Conservation (phyloP, 2,888 invertebrate genomes). For the Lacanobia oleracea region DNA sequence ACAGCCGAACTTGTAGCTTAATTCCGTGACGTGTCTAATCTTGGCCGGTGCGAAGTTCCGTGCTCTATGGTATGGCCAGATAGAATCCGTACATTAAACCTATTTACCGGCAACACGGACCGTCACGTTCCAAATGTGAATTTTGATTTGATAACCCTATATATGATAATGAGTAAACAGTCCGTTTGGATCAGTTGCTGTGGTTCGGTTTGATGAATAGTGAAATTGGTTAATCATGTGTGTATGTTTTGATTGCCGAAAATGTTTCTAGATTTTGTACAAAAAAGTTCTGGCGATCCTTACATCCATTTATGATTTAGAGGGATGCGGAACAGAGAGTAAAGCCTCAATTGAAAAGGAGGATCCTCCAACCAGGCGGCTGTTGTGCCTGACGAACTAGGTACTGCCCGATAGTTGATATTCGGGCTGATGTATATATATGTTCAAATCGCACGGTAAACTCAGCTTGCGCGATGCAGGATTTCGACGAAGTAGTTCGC, state of each 20-base stretch:
- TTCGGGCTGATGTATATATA: too few species aligned
- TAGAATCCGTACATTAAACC: slow-evolving; percentile 71
- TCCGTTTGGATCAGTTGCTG: slow-evolving; percentile 28
- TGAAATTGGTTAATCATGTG: slow-evolving; percentile 20
- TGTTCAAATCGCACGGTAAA: too few species aligned
- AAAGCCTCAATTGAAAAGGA: too few species aligned
- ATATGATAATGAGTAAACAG: slow-evolving; percentile 59
- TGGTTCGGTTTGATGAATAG: slow-evolving; percentile 19
- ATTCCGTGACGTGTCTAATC: neutral
- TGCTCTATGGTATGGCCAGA: slow-evolving; percentile 68
- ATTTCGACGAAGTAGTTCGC: too few species aligned
- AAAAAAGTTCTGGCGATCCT: too few species aligned
- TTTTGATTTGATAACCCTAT: slow-evolving; percentile 61
- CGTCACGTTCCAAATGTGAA: slow-evolving; percentile 58
- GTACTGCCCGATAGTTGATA: too few species aligned
- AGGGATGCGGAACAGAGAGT: too few species aligned
- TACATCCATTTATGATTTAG: too few species aligned
- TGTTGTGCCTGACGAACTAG: too few species aligned
- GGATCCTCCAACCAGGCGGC: too few species aligned
- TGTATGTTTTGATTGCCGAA: slow-evolving; percentile 21
- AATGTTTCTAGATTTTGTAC: too few species aligned
- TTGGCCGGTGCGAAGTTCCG: neutral
- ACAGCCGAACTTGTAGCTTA: neutral
- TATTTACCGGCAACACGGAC: slow-evolving; percentile 46
- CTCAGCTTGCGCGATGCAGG: too few species aligned